Base-by-base conservation (phyloP, 1,140 invertebrate species). In the Sycobia sp. region DNA sequence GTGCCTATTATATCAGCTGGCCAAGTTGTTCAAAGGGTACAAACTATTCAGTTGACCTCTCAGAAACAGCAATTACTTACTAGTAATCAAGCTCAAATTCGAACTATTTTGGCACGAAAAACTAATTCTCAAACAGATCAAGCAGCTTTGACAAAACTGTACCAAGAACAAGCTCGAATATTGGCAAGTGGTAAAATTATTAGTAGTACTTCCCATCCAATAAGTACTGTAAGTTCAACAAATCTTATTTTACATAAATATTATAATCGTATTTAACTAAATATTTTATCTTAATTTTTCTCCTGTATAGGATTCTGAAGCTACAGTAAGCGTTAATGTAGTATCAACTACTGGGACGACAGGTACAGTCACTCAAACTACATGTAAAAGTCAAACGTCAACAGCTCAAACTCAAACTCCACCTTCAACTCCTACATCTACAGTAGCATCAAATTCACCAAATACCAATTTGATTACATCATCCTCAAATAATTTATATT, bases 81-180 rank as follows among this genome's bases (percentile, higher is more conserved):
- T 36, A 77, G 69, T 46, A 77, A 86, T 63, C 84, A 86, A 59
- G 73, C 77, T 36, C 84, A 86, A 69, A 83, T 86, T 54, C 77
- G 82, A 65, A 67, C 72, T n/a, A 73, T 86, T 44, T 62, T 75
- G 4, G 70, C 73, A 20, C 79, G 80, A 29, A 84, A 84, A 65
- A 70, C 67, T 13, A 74, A 73, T 34, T 77, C 77, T 5, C 71
- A 76, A 60, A 62, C 76, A 10, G 84, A 86, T 46, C 78, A 84
- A 65, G 49, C 75, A 4, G 18, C 76, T 18, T 68, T 86, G 10
- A 72, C 80, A 4, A 83, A 81, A 67, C 68, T 86, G n/a, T 82
- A 82, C 67, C 73, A 80, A 51, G 83, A 85, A 23, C 84, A 86
- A 63, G 70, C 83, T 18, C 84, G 83, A 71, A 86, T 86, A 65